These are phyloP conservation scores for Zoanthus solanderi DNA, from an alignment of 92 coral and sea anemone genomes.

Conservation along the genomic window DNA sequence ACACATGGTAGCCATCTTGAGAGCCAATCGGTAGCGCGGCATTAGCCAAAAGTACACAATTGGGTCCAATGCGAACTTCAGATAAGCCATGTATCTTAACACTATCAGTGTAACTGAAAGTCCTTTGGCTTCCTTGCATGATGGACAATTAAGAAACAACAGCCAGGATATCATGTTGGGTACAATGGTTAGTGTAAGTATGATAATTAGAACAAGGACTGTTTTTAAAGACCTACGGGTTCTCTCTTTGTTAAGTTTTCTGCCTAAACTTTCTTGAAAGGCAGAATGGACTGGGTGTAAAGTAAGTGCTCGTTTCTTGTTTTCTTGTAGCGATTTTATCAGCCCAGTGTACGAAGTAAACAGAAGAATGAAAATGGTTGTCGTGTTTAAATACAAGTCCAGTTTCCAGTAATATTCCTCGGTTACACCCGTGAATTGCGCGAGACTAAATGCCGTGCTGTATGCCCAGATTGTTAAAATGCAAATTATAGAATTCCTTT, in stretches of 20 bases:
- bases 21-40: conserved; percentile 30
- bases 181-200: conserved; percentile 16
- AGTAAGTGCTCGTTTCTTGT: conserved; percentile 32
- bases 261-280: conserved; percentile 15
- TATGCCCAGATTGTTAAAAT: conserved; percentile 23
- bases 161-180: conserved; percentile 34
- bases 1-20: conserved; percentile 11
- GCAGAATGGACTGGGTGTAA: conserved; percentile 16
- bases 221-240: conserved; percentile 18
- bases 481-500: not conserved
- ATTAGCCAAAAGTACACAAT: conserved; percentile 25
- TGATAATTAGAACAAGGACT: conserved; percentile 22
- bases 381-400: conserved; percentile 40
- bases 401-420: conserved; percentile 7
- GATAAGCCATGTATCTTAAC: conserved; percentile 18
- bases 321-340: conserved; percentile 20
- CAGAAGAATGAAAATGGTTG: conserved; percentile 9
- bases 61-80: conserved; percentile 36
- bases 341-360: conserved; percentile 29
- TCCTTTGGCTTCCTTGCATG: not conserved
- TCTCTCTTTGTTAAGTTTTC: conserved; percentile 20
- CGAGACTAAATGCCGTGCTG: conserved; percentile 30
- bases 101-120: not conserved
- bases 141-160: conserved; percentile 16
- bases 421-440: conserved; percentile 2